A percentile compares a stretch with the other conserved stretches of the same genome.
Evolutionary conservation across 2,797 vertebrate genomes (phyloP).

Genomic region (Bryconaethiops microstoma): DNA sequence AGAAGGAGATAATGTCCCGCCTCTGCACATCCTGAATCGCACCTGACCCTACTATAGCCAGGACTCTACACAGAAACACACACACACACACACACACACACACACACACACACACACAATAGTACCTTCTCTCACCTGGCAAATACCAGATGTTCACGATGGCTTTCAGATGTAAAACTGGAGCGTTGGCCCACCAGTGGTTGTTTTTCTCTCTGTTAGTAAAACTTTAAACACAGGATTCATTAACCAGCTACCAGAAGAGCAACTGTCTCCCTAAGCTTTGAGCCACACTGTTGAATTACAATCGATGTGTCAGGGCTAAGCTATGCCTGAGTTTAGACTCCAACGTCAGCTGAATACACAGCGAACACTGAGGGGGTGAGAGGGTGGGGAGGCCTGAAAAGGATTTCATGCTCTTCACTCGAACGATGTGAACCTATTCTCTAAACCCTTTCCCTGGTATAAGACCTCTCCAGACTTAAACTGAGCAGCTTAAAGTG

Average conservation of each 20-base stretch:
- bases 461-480: background rate
- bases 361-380: conserved; percentile 12
- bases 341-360: conserved; percentile 32
- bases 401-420: conserved; percentile 27
- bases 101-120: conserved; percentile 49
- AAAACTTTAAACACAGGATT: background rate
- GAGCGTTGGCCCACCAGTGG: background rate
- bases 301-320: conserved; percentile 32
- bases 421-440: background rate
- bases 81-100: conserved; percentile 44
- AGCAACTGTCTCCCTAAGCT: background rate
- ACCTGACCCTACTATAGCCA: conserved; percentile 54
- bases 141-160: conserved; percentile 24
- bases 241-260: conserved; percentile 3
- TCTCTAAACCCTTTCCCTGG: background rate
- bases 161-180: background rate
- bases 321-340: conserved; percentile 29
- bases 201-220: background rate
- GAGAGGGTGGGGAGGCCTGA: conserved; percentile 26
- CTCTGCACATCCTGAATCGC: conserved; percentile 73
- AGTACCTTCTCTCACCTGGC: conserved; percentile 12
- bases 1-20: conserved; percentile 76
- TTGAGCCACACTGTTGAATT: conserved; percentile 36
- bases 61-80: conserved; percentile 46
- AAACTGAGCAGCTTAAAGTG: background rate